A percentile compares a stretch with the other conserved stretches of the same genome.
phyloP scores from a whole-genome alignment of 2,888 invertebrate genomes.

The Conops quadrifasciatus region DNA sequence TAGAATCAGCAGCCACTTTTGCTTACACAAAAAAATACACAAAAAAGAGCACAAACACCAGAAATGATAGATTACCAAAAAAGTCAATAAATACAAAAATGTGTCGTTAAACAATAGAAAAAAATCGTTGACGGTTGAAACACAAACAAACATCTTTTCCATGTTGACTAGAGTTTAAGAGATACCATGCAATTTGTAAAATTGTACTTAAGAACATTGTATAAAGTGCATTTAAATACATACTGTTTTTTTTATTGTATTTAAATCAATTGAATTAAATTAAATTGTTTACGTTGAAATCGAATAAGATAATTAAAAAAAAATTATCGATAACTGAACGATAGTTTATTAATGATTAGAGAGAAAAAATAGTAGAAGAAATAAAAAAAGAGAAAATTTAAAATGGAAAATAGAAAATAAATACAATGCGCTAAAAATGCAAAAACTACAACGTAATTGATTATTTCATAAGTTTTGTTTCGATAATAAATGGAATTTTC shows the following conservation, averaged over 20 bases:
- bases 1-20: too few species aligned
- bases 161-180: neutral
- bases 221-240: slow-evolving; percentile 14
- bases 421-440: slow-evolving; percentile 31
- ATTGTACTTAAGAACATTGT: slow-evolving; percentile 20
- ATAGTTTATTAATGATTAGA: slow-evolving; percentile 8
- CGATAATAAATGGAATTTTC: too few species aligned
- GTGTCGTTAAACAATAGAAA: too few species aligned
- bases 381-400: neutral
- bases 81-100: too few species aligned
- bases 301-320: slow-evolving; percentile 4
- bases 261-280: slow-evolving; percentile 24
- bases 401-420: neutral
- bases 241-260: slow-evolving; percentile 18
- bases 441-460: slow-evolving; percentile 3
- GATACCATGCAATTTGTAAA: slow-evolving; percentile 4
- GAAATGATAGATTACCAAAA: too few species aligned
- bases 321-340: neutral
- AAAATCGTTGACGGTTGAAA: too few species aligned
- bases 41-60: too few species aligned
- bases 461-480: too few species aligned
- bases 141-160: too few species aligned
- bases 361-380: neutral
- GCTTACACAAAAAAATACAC: too few species aligned
- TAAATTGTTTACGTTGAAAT: slow-evolving; percentile 7